Percentiles rank a stretch among this genome's conserved stretches.
These are phyloP conservation scores for Caligus rogercresseyi DNA, from an alignment of 1,140 invertebrate genomes.

Conservation along the genomic window DNA sequence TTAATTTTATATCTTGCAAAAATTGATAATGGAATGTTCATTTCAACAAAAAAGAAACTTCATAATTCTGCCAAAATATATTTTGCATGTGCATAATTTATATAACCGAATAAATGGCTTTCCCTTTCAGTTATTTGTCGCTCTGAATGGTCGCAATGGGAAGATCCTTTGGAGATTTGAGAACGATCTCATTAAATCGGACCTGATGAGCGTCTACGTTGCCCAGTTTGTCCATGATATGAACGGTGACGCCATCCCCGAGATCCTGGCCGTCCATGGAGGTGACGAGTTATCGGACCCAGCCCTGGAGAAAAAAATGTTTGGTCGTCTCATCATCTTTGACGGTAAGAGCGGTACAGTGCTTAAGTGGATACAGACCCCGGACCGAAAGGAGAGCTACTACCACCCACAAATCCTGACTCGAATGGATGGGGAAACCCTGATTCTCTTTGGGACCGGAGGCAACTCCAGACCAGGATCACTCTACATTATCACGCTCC, in stretches of 20 bases:
- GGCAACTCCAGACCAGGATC: slow-evolving; percentile 50
- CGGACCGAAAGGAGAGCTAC: slow-evolving; percentile 45
- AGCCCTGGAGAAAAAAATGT: slow-evolving; percentile 26
- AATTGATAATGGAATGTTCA: too few species aligned
- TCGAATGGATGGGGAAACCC: slow-evolving; percentile 37
- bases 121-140: slow-evolving; percentile 42
- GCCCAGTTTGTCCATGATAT: slow-evolving; percentile 51
- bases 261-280: slow-evolving; percentile 50
- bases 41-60: too few species aligned
- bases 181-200: slow-evolving; percentile 26
- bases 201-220: slow-evolving; percentile 40
- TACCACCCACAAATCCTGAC: slow-evolving; percentile 48
- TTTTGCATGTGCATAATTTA: too few species aligned
- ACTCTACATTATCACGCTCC: slow-evolving; percentile 42
- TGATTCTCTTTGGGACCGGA: slow-evolving; percentile 50
- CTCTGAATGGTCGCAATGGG: slow-evolving; percentile 48
- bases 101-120: too few species aligned
- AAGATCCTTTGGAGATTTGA: slow-evolving; percentile 45
- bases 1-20: too few species aligned
- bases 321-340: slow-evolving; percentile 46
- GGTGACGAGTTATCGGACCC: slow-evolving; percentile 36
- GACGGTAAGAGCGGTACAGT: slow-evolving; percentile 48
- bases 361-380: slow-evolving; percentile 42
- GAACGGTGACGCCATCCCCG: slow-evolving; percentile 47
- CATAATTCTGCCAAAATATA: too few species aligned